phyloP scores from a whole-genome alignment of 2,888 invertebrate species.

The Eupithecia pulchellata region DNA sequence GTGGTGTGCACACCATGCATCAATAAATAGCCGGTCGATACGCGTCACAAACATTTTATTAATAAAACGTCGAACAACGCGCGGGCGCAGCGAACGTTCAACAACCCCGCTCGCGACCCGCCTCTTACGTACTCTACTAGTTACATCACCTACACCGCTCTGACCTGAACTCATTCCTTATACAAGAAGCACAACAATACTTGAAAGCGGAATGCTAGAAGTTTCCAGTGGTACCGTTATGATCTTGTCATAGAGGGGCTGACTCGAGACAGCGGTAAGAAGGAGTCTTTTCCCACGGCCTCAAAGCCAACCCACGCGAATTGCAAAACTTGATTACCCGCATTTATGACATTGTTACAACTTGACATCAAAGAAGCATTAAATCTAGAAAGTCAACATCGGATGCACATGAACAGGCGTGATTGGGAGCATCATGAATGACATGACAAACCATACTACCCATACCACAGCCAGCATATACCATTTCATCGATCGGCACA shows the following conservation, averaged over 20 bases:
- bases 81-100: constrained; percentile 72
- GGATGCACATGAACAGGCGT: constrained; percentile 18
- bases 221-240: constrained; percentile 64
- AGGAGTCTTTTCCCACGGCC: constrained; percentile 77
- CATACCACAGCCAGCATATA: not conserved
- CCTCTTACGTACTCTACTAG: constrained; percentile 61
- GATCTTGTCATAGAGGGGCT: constrained; percentile 55
- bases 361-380: constrained; percentile 38
- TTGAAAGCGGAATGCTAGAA: constrained; percentile 46
- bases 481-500: not conserved
- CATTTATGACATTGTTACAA: constrained; percentile 57
- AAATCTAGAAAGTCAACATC: constrained; percentile 18
- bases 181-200: constrained; percentile 39
- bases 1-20: constrained; percentile 72
- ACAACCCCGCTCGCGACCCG: constrained; percentile 74
- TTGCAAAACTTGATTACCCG: constrained; percentile 62
- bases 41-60: constrained; percentile 81
- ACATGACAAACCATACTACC: not conserved
- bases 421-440: not conserved
- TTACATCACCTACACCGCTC: constrained; percentile 64
- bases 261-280: constrained; percentile 45
- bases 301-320: constrained; percentile 58
- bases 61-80: constrained; percentile 77
- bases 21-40: constrained; percentile 81
- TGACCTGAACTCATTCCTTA: constrained; percentile 54